These are phyloP conservation scores for Mustela erminea DNA, from an alignment of 2,797 vertebrate species.

Conservation along the genomic window DNA sequence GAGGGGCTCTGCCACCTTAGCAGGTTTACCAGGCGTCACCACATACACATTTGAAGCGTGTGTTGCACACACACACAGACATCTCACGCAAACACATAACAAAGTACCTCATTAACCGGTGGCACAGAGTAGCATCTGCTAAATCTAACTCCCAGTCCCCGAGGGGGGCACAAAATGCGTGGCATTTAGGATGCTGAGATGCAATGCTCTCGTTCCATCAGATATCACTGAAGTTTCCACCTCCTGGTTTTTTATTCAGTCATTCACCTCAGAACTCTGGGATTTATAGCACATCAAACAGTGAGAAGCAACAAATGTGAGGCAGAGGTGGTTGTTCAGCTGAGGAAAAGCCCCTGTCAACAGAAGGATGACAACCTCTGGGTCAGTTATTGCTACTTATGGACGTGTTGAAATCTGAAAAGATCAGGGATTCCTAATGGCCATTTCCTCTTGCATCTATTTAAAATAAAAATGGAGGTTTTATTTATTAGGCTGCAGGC, in stretches of 20 bases:
- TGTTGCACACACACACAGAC: not conserved
- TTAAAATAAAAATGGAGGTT: slow-evolving; percentile 53
- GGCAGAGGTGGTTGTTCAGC: not conserved
- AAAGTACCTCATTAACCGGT: not conserved
- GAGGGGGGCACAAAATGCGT: not conserved
- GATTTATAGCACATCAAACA: not conserved
- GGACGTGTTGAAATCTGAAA: slow-evolving; percentile 52
- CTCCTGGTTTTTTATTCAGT: slow-evolving; percentile 18
- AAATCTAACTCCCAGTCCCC: not conserved
- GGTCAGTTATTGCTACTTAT: slow-evolving; percentile 62
- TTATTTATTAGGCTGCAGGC: slow-evolving; percentile 36
- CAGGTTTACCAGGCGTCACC: not conserved
- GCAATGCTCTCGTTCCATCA: not conserved
- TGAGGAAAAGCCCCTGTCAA: not conserved
- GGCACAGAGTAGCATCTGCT: not conserved
- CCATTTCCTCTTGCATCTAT: slow-evolving; percentile 54
- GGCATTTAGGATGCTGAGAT: not conserved
- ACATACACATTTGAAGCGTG: not conserved
- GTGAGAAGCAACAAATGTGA: not conserved
- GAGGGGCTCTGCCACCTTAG: not conserved
- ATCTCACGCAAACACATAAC: not conserved
- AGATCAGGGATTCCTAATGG: slow-evolving; percentile 45
- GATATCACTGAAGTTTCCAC: not conserved
- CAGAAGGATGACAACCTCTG: not conserved
- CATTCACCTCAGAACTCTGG: slow-evolving; percentile 47